Conservation (phyloP, 2,797 vertebrate species). For the Macropodus opercularis region DNA sequence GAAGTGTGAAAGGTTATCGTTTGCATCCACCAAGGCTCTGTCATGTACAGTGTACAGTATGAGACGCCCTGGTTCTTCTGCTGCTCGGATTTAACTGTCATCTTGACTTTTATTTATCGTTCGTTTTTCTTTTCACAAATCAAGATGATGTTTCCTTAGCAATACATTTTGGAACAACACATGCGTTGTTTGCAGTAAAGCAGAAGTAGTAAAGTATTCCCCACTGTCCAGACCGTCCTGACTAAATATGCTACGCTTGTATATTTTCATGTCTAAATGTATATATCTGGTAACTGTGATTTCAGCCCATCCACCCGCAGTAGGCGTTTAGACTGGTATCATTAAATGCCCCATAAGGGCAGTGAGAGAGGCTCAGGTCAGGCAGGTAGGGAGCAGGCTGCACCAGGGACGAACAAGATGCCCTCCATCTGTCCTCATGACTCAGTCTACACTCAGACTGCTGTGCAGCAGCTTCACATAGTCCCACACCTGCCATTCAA, state of each 20-base stretch:
- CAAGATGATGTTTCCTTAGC: background rate
- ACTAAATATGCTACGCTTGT: background rate
- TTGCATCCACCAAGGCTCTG: slow-evolving; percentile 41
- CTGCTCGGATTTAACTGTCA: slow-evolving; percentile 51
- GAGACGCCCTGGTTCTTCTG: slow-evolving; percentile 33
- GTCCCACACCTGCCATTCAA: background rate
- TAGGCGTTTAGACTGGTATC: background rate
- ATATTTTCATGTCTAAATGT: background rate
- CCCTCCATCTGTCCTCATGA: slow-evolving; percentile 16
- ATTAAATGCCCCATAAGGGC: slow-evolving; percentile 18
- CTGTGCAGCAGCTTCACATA: slow-evolving; percentile 23
- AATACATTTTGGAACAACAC: slow-evolving; percentile 13
- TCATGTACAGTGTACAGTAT: slow-evolving; percentile 48
- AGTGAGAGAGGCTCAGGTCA: slow-evolving; percentile 37
- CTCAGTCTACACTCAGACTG: slow-evolving; percentile 12
- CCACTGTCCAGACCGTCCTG: slow-evolving; percentile 14
- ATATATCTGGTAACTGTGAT: too few relatives aligned
- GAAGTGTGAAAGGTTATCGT: slow-evolving; percentile 60
- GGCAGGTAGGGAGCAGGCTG: slow-evolving; percentile 20
- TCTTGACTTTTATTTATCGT: slow-evolving; percentile 45
- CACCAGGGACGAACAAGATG: slow-evolving; percentile 25
- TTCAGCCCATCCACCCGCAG: too few relatives aligned
- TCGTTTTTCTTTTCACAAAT: slow-evolving; percentile 6
- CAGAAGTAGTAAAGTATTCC: too few relatives aligned
- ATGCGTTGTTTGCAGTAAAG: background rate